Evolutionary conservation across 1,140 invertebrate species (phyloP), one percentile per base, ranked within the genome.

Genomic region (Macrocentrus cingulum): DNA sequence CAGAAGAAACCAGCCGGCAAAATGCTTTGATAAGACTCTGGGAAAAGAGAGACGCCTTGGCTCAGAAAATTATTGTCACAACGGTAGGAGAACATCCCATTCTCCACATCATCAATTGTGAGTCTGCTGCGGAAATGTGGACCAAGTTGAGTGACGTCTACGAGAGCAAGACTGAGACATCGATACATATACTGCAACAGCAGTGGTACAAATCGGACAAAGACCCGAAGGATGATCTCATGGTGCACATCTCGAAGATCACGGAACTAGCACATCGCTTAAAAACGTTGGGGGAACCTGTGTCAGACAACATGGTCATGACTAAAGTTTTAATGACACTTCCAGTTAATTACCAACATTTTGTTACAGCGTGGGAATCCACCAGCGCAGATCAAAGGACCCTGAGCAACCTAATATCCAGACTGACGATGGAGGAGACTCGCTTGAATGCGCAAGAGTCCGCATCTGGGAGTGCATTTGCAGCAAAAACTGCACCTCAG

Each of bases 351-450:
- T 66, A 64, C 15, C 60, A 64, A 20, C 66, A 72, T 58, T 76
- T 75, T 56, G 37, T 67, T 4, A 71, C 63, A 5, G 72, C 72
- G 0, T 76, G 74, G 71, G 70, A 74, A 32, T 66, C 63, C 25
- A 64, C 62, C 6, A 36, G 50, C 11, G 34, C 4, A 13, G 49
- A 34, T 8, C 53, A 63, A 2, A 63, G 66, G 56, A 75, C 60
- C 2, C 54, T 66, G 8, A 51, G 65, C 6, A 60, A 75, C 18
- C 46, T 74, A 2, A 64, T 57, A 2, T 60, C 68, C 7, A 56
- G 69, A 20, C 45, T 76, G 13, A 50, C 68, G 19, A 50, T 51
- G 1, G 67, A 69, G 60, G 66, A 69, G 32, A 32, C 41, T 15
- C 41, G 52, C 6, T 1, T 44, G 19, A 18, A 18, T 16, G 41